Conservation (phyloP, 2,888 invertebrate genomes). For the Belgica antarctica region DNA sequence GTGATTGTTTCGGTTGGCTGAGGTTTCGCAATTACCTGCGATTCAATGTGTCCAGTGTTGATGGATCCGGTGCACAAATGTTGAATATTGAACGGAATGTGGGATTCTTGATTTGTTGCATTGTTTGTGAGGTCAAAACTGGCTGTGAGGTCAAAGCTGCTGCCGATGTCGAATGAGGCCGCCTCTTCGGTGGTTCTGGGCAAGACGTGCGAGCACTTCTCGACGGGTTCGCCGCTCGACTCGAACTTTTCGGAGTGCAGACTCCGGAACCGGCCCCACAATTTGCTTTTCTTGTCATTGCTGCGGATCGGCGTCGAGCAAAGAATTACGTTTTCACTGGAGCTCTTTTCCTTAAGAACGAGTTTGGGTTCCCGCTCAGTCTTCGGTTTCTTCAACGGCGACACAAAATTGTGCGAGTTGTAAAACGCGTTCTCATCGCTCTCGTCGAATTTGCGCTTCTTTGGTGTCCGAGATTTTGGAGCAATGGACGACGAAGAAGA, state of each 20-base stretch:
- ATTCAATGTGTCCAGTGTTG: background rate
- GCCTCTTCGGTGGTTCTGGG: background rate
- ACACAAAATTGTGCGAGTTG: slow-evolving; percentile 5
- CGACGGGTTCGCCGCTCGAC: background rate
- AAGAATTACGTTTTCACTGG: slow-evolving; percentile 36
- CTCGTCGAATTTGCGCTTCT: slow-evolving; percentile 21
- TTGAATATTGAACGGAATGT: slow-evolving; percentile 16
- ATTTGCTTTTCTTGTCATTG: background rate
- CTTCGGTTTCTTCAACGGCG: slow-evolving; percentile 6
- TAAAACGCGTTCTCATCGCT: slow-evolving; percentile 34
- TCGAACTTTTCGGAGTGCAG: slow-evolving; percentile 25
- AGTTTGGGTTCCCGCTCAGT: slow-evolving; percentile 18
- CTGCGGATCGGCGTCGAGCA: slow-evolving; percentile 28
- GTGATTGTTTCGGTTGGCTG: background rate
- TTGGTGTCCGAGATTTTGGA: background rate
- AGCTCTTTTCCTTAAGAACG: slow-evolving; percentile 37
- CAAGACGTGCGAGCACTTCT: background rate
- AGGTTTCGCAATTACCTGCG: background rate
- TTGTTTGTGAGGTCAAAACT: slow-evolving; percentile 12
- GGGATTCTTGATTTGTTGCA: background rate
- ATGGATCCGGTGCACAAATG: slow-evolving; percentile 21
- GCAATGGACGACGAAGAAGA: background rate
- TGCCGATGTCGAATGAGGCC: slow-evolving; percentile 15
- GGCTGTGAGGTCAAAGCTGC: slow-evolving; percentile 20
- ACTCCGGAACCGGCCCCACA: slow-evolving; percentile 19